Evolutionary conservation across 2,113 vertebrate genomes (phyloP).

Genomic region (Physeter macrocephalus): DNA sequence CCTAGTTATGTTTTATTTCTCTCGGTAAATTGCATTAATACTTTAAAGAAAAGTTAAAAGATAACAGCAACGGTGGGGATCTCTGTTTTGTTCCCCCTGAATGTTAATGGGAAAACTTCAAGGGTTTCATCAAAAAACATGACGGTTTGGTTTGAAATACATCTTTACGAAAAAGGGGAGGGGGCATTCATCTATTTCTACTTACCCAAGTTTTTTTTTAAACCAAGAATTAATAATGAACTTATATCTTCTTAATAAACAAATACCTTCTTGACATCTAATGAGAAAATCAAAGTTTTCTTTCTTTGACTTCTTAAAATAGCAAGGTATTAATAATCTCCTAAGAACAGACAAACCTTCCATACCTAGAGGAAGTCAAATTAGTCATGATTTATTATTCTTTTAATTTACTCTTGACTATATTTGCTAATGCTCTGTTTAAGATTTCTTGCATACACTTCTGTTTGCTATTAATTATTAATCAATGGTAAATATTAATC

Average conservation of each 20-base stretch:
- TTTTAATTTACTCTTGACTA: conserved; percentile 13
- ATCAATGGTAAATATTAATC: background rate
- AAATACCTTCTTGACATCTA: background rate
- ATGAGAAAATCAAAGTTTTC: background rate
- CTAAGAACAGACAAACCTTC: background rate
- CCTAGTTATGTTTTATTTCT: background rate
- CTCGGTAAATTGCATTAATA: background rate
- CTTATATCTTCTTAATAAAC: background rate
- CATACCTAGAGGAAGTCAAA: background rate
- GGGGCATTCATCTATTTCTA: background rate
- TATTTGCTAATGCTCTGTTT: background rate
- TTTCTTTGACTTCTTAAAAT: conserved; percentile 1
- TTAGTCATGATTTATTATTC: background rate
- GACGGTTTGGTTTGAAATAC: background rate
- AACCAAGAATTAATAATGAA: background rate
- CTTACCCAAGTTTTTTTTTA: background rate
- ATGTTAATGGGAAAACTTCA: background rate
- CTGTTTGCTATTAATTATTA: background rate
- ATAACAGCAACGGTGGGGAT: background rate
- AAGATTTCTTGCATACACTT: background rate
- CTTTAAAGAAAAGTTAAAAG: background rate
- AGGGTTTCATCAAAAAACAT: background rate
- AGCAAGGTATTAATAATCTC: background rate
- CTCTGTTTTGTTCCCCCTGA: background rate
- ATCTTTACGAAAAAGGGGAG: background rate